A percentile compares a stretch with the other conserved stretches of the same genome.
Conservation (phyloP, 2,113 vertebrate genomes). For the Pterocles burchelli region DNA sequence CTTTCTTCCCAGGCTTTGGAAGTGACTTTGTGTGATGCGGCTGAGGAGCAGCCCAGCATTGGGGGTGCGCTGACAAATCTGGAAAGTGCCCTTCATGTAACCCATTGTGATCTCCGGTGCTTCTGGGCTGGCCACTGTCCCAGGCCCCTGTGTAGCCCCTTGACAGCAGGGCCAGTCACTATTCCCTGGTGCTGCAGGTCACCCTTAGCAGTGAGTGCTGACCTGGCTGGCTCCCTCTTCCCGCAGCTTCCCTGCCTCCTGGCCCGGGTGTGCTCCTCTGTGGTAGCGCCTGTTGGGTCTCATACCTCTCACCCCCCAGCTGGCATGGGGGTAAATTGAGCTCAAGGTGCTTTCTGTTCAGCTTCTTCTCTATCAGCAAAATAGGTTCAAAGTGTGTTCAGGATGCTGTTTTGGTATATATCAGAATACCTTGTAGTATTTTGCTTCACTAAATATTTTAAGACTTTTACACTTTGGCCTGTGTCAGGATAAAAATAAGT, state of each 20-base stretch:
- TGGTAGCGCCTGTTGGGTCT: accelerated
- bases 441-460: conserved; percentile 7
- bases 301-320: background rate
- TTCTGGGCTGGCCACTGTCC: background rate
- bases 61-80: background rate
- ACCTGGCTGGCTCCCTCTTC: background rate
- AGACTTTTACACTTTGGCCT: conserved; percentile 17
- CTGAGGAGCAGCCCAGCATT: accelerated
- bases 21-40: background rate
- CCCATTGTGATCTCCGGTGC: accelerated
- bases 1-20: background rate
- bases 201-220: background rate
- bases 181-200: background rate
- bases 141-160: background rate
- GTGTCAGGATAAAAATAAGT: conserved; percentile 47
- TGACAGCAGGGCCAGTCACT: accelerated
- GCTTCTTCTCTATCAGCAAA: background rate
- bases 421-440: background rate
- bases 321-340: background rate
- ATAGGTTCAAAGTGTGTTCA: background rate
- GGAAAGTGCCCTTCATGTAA: background rate
- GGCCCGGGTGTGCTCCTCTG: accelerated
- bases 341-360: background rate
- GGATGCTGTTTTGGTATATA: background rate
- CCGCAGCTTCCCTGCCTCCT: accelerated